Evolutionary conservation across 2,113 vertebrate species (phyloP), one percentile per base, ranked within the genome.

Genomic region (Mus pahari): DNA sequence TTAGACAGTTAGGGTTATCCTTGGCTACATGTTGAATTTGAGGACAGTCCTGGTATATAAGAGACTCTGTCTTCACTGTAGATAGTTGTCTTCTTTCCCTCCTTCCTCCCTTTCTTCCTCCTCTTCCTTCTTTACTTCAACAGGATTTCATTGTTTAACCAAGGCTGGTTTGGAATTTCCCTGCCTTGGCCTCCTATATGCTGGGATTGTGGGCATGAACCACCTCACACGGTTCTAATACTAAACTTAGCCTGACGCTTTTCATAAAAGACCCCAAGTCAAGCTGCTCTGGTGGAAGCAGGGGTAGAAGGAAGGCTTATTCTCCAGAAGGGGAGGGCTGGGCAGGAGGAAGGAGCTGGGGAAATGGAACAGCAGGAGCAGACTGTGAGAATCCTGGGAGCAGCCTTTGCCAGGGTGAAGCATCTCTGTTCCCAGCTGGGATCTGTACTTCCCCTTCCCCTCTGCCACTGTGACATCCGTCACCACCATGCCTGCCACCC

Each of bases 401-500:
- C 39, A 60, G 42, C 55, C 16, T 3, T 53, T 77, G 74, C 90
- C 64, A 39, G 75, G 24, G 12, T n/a, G 33, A 55, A 78, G 70
- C 36, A 0, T 66, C 83, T 89, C 83, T 79, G 68, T 77, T 71
- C 74, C 93, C 87, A 45, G 48, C 42, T 3, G 22, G 93, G 89
- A 64, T 17, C 39, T 75, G 26, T 22, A 11, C 42, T 78, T 68
- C 14, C 2, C 77, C 86, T 88, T 93, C 64, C 45, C 62, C 93
- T n/a, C 31, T 42, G 42, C 33, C 11, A 36, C 36, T 24, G 88
- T 77, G 75, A 93, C 84, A 86, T 94, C 96, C 53, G 7, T 74
- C 86, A 91, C 94, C 87, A 71, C 90, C 9, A 26, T 33, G 71
- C 90, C 94, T 60, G 74, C 79, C 75, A 90, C 50, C 71, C 70